Base-by-base conservation (phyloP, 1,140 invertebrate species). In the Eriosoma lanigerum region DNA sequence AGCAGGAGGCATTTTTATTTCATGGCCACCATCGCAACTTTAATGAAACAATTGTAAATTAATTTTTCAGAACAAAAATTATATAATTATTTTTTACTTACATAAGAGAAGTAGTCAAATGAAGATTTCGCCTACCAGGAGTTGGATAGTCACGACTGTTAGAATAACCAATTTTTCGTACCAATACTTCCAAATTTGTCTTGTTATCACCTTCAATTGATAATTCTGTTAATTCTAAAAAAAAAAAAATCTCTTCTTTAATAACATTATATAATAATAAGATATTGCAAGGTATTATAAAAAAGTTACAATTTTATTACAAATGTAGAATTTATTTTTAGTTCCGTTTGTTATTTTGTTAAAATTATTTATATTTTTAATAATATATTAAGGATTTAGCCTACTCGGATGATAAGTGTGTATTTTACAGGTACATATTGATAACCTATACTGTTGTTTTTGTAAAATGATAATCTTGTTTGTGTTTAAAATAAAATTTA, bases 111-210 rank as follows among this genome's bases (percentile, higher is more conserved):
- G 93, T 95, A 48, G 91, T 90, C 12, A 98, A 87, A 82, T 93
- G 91, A 83, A 98, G 90, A 84, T 95, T 96, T 24, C 96, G 88
- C 13, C 95, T 87, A 1, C 96, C 97, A 3, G 96, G 94, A 1
- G 96, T 98, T 0, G 97, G 96, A 87, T 93, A 96, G 82, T 93
- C 90, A 73, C 96, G 89, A 1, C 91, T 91, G 86, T 98, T 98
- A 5, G 92, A 92, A 85, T 98, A 98, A 24, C 94, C 93, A 81
- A 98, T 91, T 84, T 94, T 92, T 24, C 93, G 90, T 75, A 98
- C 88, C 5, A 98, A 85, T 4, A 91, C 93, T 86, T 98, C 94
- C 66, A 98, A 90, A 85, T 97, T 95, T 9, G 92, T 93, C 29
- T 93, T 91, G 84, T 95, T 95, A 83, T 95, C 93, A 17, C 96